Evolutionary conservation across 1,140 invertebrate species (phyloP), one percentile per base, ranked within the genome.

Genomic region (Danaus plexippus): DNA sequence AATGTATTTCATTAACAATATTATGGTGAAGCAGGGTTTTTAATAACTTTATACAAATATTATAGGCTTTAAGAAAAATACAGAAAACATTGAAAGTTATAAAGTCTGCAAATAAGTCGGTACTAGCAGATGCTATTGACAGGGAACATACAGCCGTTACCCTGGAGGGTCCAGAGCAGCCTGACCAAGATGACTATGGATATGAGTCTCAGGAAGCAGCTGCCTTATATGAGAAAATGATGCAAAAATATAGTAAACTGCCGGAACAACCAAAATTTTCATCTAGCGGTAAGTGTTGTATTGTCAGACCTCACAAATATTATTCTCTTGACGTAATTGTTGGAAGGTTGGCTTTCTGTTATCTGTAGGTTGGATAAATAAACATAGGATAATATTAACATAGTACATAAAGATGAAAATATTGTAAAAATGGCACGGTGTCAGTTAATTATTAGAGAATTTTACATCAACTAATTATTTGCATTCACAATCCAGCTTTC

Each of bases 111-210:
- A 96, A 95, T 76, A 95, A 96, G 78, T 92, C 94, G 8, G 94
- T 94, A 4, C 83, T 96, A 54, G 91, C 91, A 52, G 95, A 96
- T 90, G 94, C 94, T 10, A 87, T 94, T 53, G 92, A 95, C 73
- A 90, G 90, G 75, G 89, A 92, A 40, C 92, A 94, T 65, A 95
- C 94, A 51, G 92, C 92, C 45, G 89, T 94, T 40, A 94, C 93
- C 0, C 85, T 92, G 40, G 89, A 90, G 67, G 92, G 91, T 12
- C 90, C 90, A 6, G 89, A 90, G n/a, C 94, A 95, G 69, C 93
- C 93, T 0, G 95, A 96, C 72, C 94, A 95, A 78, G 95, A 97
- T 88, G 95, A 97, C 75, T 97, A 96, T 77, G 87, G 95, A 6
- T 97, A 96, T 75, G 93, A 93, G 11, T 96, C 95, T 0, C 92